Percentiles rank a stretch among this genome's conserved stretches.
These are phyloP conservation scores for Lymantria dispar DNA, from an alignment of 2,888 invertebrate species.

Conservation along the genomic window DNA sequence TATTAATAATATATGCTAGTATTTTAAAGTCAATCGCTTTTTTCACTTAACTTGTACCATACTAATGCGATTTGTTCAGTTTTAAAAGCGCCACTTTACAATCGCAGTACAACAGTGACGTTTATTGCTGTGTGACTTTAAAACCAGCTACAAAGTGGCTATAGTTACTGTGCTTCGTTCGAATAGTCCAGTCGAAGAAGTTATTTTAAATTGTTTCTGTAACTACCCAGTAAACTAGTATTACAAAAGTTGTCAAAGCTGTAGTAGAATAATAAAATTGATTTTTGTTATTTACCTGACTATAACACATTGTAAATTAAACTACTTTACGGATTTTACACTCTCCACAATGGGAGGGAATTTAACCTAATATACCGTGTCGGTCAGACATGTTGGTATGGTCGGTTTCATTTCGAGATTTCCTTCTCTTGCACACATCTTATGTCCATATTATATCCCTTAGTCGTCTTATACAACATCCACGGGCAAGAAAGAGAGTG, in stretches of 20 bases:
- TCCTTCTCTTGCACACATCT: no score
- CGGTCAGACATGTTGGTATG: no score
- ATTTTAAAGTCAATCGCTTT: slow-evolving; percentile 2
- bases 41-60: slow-evolving; percentile 18
- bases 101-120: slow-evolving; percentile 40
- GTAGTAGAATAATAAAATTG: background rate
- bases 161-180: slow-evolving; percentile 16
- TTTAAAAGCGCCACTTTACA: slow-evolving; percentile 51
- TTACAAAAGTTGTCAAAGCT: background rate
- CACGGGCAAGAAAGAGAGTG: no score
- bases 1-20: background rate
- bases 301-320: no score
- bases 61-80: slow-evolving; percentile 47
- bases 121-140: slow-evolving; percentile 43
- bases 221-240: background rate
- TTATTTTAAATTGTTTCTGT: background rate
- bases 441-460: no score
- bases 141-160: slow-evolving; percentile 34
- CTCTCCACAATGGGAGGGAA: no score
- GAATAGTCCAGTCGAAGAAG: slow-evolving; percentile 4
- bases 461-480: no score
- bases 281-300: background rate
- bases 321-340: no score
- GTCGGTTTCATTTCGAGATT: no score
- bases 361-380: no score